These are phyloP conservation scores for Piscicola geometra DNA, from an alignment of 2,888 invertebrate species.

Conservation along the genomic window DNA sequence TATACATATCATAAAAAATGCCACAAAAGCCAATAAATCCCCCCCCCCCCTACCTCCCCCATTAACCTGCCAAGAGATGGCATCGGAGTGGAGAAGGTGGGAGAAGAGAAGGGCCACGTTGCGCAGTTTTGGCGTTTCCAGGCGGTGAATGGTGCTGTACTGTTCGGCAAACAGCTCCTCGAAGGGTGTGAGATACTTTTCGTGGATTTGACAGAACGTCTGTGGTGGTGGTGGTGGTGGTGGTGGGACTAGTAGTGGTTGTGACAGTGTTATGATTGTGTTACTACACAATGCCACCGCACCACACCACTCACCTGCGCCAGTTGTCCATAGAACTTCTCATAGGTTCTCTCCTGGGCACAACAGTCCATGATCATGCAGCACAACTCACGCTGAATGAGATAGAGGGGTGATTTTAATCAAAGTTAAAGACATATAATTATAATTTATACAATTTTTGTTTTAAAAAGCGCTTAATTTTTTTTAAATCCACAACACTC, in stretches of 20 bases:
- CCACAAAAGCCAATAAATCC: background rate
- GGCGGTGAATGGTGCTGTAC: slow-evolving; percentile 81
- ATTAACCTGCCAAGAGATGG: slow-evolving; percentile 82
- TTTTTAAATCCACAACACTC: background rate
- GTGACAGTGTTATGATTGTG: no score
- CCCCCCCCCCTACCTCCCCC: no score
- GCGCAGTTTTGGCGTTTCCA: slow-evolving; percentile 88
- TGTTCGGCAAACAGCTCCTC: slow-evolving; percentile 91
- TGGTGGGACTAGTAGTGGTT: background rate
- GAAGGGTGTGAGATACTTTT: slow-evolving; percentile 84
- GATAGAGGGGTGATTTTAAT: background rate
- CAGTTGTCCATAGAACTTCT: slow-evolving; percentile 91
- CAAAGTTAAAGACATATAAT: background rate
- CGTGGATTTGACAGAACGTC: slow-evolving; percentile 85
- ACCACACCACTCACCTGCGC: slow-evolving; percentile 67
- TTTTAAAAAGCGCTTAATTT: background rate
- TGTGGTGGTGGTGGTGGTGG: slow-evolving; percentile 50
- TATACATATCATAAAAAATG: background rate
- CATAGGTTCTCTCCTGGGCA: slow-evolving; percentile 95
- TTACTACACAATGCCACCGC: no score
- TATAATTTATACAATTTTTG: background rate
- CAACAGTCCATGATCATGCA: slow-evolving; percentile 99
- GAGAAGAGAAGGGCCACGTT: slow-evolving; percentile 97
- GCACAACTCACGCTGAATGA: slow-evolving; percentile 71
- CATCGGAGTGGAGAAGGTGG: slow-evolving; percentile 89